Conservation (phyloP, 2,797 vertebrate genomes). For the Cossypha dichroa region DNA sequence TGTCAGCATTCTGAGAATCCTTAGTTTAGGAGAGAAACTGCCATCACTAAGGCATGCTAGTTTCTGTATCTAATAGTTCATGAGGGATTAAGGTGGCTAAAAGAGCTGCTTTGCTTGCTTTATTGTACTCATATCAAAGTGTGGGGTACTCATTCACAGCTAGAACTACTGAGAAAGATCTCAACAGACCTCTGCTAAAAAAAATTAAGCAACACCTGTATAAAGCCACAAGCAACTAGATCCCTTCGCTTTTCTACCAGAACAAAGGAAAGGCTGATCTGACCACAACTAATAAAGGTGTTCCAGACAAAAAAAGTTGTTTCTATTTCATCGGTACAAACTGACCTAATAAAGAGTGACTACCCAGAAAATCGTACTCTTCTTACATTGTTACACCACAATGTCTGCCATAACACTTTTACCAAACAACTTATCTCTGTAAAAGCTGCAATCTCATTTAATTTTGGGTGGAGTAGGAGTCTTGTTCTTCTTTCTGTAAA, state of each 20-base stretch:
- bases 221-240: not conserved
- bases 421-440: not conserved
- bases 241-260: not conserved
- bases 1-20: not conserved
- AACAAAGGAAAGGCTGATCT: not conserved
- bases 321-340: not conserved
- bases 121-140: not conserved
- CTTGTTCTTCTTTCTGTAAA: not conserved
- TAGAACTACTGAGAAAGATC: not conserved
- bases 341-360: not conserved
- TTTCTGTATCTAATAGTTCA: not conserved
- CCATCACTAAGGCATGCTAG: not conserved
- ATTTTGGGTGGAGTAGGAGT: not conserved
- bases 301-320: not conserved
- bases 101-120: not conserved
- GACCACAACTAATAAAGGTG: not conserved
- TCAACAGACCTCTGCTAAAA: not conserved
- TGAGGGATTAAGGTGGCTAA: not conserved
- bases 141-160: not conserved
- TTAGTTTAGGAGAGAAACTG: not conserved
- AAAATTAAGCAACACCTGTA: not conserved
- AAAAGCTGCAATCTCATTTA: not conserved
- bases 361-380: not conserved
- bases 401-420: not conserved
- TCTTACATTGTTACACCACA: not conserved